A percentile compares a stretch with the other conserved stretches of the same genome.
Conservation (phyloP, 2,113 vertebrate species). For the Alosa alosa region DNA sequence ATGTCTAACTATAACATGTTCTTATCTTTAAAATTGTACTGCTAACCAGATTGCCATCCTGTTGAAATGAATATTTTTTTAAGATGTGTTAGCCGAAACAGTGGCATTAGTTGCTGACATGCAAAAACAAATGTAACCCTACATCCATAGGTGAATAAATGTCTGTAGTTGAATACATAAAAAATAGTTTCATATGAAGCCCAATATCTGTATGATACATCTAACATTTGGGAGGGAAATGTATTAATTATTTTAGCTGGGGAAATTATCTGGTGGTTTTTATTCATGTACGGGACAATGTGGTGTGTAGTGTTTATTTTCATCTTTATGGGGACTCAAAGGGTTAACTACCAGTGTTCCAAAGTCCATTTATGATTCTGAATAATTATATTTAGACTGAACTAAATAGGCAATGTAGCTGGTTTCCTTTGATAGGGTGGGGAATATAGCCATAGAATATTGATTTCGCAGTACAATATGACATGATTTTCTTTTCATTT, state of each 20-base stretch:
- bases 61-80: neutral
- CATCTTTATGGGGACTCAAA: neutral
- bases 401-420: neutral
- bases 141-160: no score
- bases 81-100: neutral
- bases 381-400: neutral
- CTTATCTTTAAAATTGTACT: neutral
- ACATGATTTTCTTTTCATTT: neutral
- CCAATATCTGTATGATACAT: neutral
- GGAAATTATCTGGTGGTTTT: neutral
- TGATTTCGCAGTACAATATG: conserved; percentile 12
- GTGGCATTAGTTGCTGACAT: neutral
- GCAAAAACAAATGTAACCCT: neutral
- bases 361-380: neutral
- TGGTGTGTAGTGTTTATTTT: neutral
- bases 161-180: no score
- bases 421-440: neutral
- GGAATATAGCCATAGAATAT: neutral
- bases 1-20: neutral
- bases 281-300: neutral
- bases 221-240: neutral
- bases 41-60: neutral
- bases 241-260: neutral
- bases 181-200: no score
- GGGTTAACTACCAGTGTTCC: neutral